Base-by-base conservation (phyloP, 2,888 invertebrate genomes). In the Melieria picta region DNA sequence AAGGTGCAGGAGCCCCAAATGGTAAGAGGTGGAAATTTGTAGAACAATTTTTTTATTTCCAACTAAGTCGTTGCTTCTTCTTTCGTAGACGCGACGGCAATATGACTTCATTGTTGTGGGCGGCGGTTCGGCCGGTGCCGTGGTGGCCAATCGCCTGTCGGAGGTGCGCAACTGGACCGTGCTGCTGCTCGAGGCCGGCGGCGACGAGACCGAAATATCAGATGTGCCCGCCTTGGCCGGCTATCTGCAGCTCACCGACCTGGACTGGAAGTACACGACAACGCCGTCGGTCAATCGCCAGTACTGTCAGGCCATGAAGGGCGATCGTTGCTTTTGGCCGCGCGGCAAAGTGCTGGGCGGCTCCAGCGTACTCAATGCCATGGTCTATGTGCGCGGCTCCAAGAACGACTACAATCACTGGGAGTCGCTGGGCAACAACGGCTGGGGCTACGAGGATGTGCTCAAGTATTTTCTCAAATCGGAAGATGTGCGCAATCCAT, bases 201-300 rank as follows among this genome's bases (percentile, higher is more conserved):
- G 93, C 57, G 94, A 96, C 87, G 96, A 96, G 87, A 94, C 93
- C 76, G 95, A 95, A 87, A 92, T 96, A 74, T 93, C 94, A 5
- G 96, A 96, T 86, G 92, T 96, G 69, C 96, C 96, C 3, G 92
- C 94, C 0, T 86, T 96, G 74, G 93, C 94, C 42, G 94, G 93
- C 11, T 96, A 95, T 85, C 90, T 92, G 43, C 96, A 96, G 83
- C 90, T 95, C 73, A 93, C 94, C 42, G 93, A 95, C 48, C 90
- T 96, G 85, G 96, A 97, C 87, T 97, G 97, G 97, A 93, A 96
- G 88, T 97, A 93, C 86, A 93, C 95, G 86, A 96, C 96, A 4
- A 92, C 94, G 5, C 93, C 94, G 0, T 92, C 93, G 1, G 88
- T 90, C 50, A 91, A 92, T 77, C 91, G 93, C 62, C 91, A 92